phyloP scores from a whole-genome alignment of 2,113 vertebrate genomes.

The Ceyx margarethae region DNA sequence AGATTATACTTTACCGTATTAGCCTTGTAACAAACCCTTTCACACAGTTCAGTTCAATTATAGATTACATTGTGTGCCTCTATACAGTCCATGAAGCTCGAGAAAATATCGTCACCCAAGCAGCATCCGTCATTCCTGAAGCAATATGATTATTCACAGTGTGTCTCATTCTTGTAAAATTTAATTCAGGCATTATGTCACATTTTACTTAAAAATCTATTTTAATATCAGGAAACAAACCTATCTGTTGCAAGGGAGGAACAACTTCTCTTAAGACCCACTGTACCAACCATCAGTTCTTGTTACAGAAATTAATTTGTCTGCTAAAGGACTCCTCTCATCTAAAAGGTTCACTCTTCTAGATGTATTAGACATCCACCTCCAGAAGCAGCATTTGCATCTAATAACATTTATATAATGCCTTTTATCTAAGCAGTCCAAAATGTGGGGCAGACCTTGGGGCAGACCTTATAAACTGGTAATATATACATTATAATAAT shows the following conservation, averaged over 20 bases:
- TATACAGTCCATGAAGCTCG: background rate
- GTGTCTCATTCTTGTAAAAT: background rate
- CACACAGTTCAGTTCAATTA: constrained; percentile 39
- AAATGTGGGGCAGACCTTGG: background rate
- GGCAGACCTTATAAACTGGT: background rate
- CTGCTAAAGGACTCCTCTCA: background rate
- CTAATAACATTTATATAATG: background rate
- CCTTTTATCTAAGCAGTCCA: background rate
- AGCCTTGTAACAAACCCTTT: constrained; percentile 45
- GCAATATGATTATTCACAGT: background rate
- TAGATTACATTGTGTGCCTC: background rate
- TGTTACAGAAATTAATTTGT: constrained; percentile 15
- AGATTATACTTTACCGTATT: constrained; percentile 22
- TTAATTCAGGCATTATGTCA: constrained; percentile 30
- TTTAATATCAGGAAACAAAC: constrained; percentile 4
- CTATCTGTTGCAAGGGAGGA: background rate
- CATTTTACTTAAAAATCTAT: constrained; percentile 27
- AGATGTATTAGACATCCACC: background rate
- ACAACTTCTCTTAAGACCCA: background rate
- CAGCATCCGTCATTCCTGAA: constrained; percentile 5
- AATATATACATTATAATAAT: background rate
- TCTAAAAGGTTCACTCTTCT: background rate
- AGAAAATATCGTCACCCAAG: constrained; percentile 26
- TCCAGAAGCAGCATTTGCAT: background rate
- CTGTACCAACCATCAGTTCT: background rate